These are phyloP conservation scores for Tamandua tetradactyla DNA, from an alignment of 2,797 vertebrate genomes.

Conservation along the genomic window DNA sequence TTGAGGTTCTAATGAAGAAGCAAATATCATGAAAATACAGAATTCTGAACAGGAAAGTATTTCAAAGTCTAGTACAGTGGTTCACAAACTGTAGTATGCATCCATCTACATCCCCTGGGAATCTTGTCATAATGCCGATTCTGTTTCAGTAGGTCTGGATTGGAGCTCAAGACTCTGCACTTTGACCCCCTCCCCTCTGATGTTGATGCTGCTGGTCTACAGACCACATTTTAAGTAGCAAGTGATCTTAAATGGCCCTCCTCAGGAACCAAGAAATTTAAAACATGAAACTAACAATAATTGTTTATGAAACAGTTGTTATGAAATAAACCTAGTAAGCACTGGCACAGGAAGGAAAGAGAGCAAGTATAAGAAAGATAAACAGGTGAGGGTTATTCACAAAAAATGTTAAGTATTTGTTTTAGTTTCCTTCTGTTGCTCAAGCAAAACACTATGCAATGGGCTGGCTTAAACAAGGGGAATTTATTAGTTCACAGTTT, in stretches of 20 bases:
- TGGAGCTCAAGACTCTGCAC: neutral
- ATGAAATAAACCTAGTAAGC: neutral
- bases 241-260: neutral
- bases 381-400: neutral
- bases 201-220: neutral
- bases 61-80: neutral
- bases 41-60: neutral
- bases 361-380: neutral
- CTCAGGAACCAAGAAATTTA: neutral
- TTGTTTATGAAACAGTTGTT: neutral
- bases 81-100: neutral
- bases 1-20: neutral
- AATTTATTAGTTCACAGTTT: too few species aligned
- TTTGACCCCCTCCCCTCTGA: neutral
- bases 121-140: neutral
- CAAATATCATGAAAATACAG: neutral
- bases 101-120: neutral
- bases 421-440: too few species aligned
- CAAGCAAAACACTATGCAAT: too few species aligned
- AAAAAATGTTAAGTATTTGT: neutral
- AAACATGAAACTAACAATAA: neutral
- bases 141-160: neutral
- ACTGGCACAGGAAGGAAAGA: slow-evolving; percentile 1
- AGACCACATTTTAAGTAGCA: neutral
- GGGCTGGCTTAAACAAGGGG: too few species aligned